A percentile compares a stretch with the other conserved stretches of the same genome.
phyloP scores from a whole-genome alignment of 2,797 vertebrate species.

The Pterois miles region DNA sequence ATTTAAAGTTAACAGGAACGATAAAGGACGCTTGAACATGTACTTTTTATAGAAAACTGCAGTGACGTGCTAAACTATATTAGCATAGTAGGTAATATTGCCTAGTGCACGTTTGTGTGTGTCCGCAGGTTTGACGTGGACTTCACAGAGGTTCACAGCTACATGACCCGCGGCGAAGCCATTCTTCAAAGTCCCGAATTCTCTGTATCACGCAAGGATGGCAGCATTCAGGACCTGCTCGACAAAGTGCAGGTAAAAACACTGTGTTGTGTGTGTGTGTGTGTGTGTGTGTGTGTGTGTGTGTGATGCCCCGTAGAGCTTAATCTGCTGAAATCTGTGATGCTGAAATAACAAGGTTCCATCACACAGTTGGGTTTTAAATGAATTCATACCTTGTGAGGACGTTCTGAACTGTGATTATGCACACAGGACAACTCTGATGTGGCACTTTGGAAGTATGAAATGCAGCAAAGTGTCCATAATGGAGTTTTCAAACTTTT shows the following conservation, averaged over 20 bases:
- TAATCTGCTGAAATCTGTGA: constrained; percentile 18
- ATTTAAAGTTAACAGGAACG: neutral
- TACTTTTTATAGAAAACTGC: neutral
- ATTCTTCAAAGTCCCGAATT: constrained; percentile 95
- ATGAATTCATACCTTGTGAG: neutral
- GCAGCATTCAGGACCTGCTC: constrained; percentile 90
- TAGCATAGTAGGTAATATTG: neutral
- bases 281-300: neutral
- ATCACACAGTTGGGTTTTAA: constrained; percentile 17
- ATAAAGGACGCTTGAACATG: neutral
- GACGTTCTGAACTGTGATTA: neutral
- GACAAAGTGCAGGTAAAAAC: constrained; percentile 94
- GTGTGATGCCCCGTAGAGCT: neutral
- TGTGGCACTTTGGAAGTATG: neutral
- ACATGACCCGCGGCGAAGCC: constrained; percentile 97
- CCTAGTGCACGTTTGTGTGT: neutral
- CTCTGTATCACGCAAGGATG: constrained; percentile 91
- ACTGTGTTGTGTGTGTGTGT: neutral
- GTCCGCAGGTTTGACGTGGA: constrained; percentile 92
- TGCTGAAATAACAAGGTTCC: constrained; percentile 37
- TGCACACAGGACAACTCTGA: constrained; percentile 7
- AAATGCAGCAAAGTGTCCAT: constrained; percentile 2
- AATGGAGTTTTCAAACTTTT: constrained; percentile 5
- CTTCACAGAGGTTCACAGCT: constrained; percentile 97
- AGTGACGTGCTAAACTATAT: neutral